A percentile compares a stretch with the other conserved stretches of the same genome.
These are phyloP conservation scores for Tamandua tetradactyla DNA, from an alignment of 2,797 vertebrate genomes.

Conservation along the genomic window DNA sequence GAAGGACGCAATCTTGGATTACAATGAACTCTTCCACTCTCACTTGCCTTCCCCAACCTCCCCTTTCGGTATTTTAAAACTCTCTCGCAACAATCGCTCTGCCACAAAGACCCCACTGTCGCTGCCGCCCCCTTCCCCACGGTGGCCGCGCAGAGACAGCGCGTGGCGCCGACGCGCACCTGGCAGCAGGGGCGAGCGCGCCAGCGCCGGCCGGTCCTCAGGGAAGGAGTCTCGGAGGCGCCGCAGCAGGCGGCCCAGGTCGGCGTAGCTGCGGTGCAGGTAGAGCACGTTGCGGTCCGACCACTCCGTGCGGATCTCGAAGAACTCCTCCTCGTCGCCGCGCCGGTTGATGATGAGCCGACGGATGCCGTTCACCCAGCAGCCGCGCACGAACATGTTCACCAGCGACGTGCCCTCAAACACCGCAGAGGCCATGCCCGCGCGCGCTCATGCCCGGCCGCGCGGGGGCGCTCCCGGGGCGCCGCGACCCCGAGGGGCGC, in stretches of 20 bases:
- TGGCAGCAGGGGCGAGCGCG: slow-evolving; percentile 91
- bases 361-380: slow-evolving; percentile 98
- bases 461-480: slow-evolving; percentile 17
- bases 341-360: slow-evolving; percentile 93
- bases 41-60: background rate
- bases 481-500: slow-evolving; percentile 77
- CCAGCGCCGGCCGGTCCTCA: slow-evolving; percentile 92
- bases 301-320: slow-evolving; percentile 98
- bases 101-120: no score
- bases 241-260: slow-evolving; percentile 92
- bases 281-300: slow-evolving; percentile 97
- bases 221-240: slow-evolving; percentile 94
- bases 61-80: background rate
- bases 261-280: slow-evolving; percentile 94
- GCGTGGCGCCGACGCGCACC: slow-evolving; percentile 82
- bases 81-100: no score
- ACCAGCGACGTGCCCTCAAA: slow-evolving; percentile 98
- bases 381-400: slow-evolving; percentile 98
- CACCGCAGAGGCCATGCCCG: slow-evolving; percentile 95
- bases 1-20: background rate
- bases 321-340: slow-evolving; percentile 97
- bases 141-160: background rate
- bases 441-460: slow-evolving; percentile 82
- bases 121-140: background rate
- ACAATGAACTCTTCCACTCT: background rate